A percentile compares a stretch with the other conserved stretches of the same genome.
Conservation (phyloP, 2,888 invertebrate species). For the Glaucopsyche alexis region DNA sequence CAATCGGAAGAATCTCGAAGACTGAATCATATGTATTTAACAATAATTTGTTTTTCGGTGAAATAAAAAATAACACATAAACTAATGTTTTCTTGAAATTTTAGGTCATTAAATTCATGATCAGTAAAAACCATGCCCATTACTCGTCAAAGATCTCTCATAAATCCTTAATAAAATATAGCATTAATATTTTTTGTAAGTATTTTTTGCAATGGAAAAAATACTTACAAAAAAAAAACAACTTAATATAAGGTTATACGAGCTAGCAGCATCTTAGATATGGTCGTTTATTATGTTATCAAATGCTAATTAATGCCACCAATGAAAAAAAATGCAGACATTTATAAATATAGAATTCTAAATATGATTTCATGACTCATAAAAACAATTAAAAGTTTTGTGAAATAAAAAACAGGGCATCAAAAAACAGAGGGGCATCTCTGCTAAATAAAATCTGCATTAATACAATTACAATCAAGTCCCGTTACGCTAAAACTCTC, state of each 20-base stretch:
- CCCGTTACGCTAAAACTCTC: too few relatives aligned
- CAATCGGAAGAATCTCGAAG: conserved; percentile 20
- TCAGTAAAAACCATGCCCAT: background rate
- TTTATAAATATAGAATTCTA: background rate
- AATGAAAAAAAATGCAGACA: background rate
- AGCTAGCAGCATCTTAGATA: background rate
- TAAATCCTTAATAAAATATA: background rate
- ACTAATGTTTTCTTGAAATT: background rate
- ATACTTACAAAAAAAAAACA: background rate
- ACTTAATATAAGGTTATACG: background rate
- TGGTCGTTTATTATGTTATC: background rate
- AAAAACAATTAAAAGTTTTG: background rate
- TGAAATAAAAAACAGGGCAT: too few relatives aligned
- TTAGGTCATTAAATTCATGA: background rate
- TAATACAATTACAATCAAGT: too few relatives aligned
- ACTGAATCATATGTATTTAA: background rate
- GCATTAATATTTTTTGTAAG: background rate
- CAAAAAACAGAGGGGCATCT: too few relatives aligned
- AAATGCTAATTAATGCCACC: background rate
- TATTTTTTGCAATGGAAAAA: background rate
- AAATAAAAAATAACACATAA: background rate
- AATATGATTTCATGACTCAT: background rate
- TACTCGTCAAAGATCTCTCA: background rate
- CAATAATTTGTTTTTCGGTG: background rate
- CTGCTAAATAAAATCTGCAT: too few relatives aligned